Base-by-base conservation (phyloP, 2,797 vertebrate genomes). In the Lerista edwardsae region DNA sequence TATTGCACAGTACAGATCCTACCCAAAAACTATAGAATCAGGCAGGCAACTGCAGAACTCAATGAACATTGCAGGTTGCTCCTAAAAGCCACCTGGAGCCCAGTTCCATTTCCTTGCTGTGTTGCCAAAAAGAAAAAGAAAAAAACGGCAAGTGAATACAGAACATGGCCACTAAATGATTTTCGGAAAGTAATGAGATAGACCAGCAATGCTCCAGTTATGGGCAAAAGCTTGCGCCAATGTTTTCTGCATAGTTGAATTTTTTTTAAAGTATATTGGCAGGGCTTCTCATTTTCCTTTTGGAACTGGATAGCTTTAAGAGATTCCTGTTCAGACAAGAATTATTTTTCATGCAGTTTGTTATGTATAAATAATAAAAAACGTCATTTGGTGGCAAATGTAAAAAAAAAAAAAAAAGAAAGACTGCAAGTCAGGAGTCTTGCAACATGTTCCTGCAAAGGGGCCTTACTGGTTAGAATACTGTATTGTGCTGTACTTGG, bases 401-500 rank as follows among this genome's bases (percentile, higher is more conserved):
- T 86, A 88, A 17, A 69, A 80, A 76, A 71, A 2, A 51, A 19
- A 12, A 19, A 12, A 12, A 19, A 23, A 19, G 47, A 17, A 55
- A 55, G 51, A 12, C 51, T 86, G 78, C 80, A 87, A 78, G 82
- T 9, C 47, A 62, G 0, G 1, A 75, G 87, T 76, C 88, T n/a
- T 39, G 86, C 76, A 73, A 86, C 73, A n/a, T 83, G 17, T 1
- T 14, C 57, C 0, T 27, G 25, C 78, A 83, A 55, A 62, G 82
- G 59, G 86, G 78, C 47, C 85, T 93, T 92, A 94, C 80, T 96
- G 92, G 80, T 96, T 96, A 77, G 94, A 93, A 10, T 97, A 97
- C 62, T 97, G 96, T 68, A 97, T 55, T 0, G 95, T 96, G 91
- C 96, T 96, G 36, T 96, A 97, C 77, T 95, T 95, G 41, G 96